phyloP scores from a whole-genome alignment of 2,888 invertebrate species.

The Drosophila monieri region DNA sequence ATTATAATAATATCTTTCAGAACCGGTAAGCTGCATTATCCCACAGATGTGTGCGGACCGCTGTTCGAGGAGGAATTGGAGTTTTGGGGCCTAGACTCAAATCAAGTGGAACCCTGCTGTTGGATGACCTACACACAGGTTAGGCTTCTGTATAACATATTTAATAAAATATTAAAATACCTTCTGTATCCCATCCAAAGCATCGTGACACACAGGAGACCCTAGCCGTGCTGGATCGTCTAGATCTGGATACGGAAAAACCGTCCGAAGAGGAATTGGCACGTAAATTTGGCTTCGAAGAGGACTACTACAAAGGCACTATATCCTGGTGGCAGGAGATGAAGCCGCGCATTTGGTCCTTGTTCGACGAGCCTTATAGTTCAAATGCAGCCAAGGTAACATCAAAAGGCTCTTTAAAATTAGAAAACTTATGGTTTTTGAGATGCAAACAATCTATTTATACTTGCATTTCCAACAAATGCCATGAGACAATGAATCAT shows the following conservation, averaged over 20 bases:
- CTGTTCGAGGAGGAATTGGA: slow-evolving; percentile 99
- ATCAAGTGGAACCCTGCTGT: slow-evolving; percentile 99
- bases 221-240: slow-evolving; percentile 96
- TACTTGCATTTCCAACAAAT: background rate
- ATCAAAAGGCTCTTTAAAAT: no score
- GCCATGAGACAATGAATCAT: background rate
- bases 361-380: slow-evolving; percentile 99
- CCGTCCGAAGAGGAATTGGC: slow-evolving; percentile 99
- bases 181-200: slow-evolving; percentile 84
- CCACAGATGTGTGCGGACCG: slow-evolving; percentile 99
- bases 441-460: background rate
- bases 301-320: slow-evolving; percentile 95
- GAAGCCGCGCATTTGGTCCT: slow-evolving; percentile 99
- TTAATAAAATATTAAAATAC: background rate
- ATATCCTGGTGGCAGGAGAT: slow-evolving; percentile 98
- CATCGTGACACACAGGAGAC: slow-evolving; percentile 99
- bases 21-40: slow-evolving; percentile 99
- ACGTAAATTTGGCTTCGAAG: slow-evolving; percentile 98
- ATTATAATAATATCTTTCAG: slow-evolving; percentile 84
- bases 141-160: slow-evolving; percentile 13
- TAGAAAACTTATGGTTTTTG: background rate
- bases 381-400: slow-evolving; percentile 97
- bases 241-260: slow-evolving; percentile 99
- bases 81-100: slow-evolving; percentile 99
- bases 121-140: slow-evolving; percentile 99